A percentile compares a stretch with the other conserved stretches of the same genome.
Evolutionary conservation across 2,888 invertebrate species (phyloP).

Genomic region (Ptilodon capucinus): DNA sequence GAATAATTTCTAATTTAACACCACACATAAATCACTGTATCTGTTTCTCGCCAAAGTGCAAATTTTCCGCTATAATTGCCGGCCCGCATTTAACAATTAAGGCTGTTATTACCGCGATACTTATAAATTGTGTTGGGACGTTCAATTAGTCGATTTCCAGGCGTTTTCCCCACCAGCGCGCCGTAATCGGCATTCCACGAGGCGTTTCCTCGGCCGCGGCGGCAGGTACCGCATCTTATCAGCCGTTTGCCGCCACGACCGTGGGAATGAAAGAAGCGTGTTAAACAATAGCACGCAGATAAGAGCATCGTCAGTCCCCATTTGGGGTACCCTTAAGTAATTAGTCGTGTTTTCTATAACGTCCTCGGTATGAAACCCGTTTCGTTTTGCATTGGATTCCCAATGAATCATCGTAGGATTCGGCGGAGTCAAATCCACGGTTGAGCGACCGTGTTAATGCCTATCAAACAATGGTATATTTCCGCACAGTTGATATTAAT

Average conservation of each 20-base stretch:
- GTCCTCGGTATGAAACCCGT: constrained; percentile 17
- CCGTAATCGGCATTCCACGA: constrained; percentile 37
- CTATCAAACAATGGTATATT: constrained; percentile 19
- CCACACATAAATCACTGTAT: constrained; percentile 20
- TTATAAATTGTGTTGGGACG: constrained; percentile 28
- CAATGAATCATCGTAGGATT: constrained; percentile 31
- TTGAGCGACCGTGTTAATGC: constrained; percentile 31
- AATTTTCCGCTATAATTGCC: constrained; percentile 16
- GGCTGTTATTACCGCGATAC: constrained; percentile 17
- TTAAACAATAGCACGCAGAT: constrained; percentile 79
- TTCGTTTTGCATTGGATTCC: constrained; percentile 20
- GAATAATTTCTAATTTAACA: constrained; percentile 16
- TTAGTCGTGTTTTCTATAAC: constrained; percentile 65
- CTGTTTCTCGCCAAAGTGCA: constrained; percentile 3
- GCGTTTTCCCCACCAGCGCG: constrained; percentile 34
- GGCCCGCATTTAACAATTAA: constrained; percentile 23
- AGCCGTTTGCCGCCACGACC: constrained; percentile 59
- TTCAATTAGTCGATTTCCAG: constrained; percentile 35
- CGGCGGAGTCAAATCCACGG: constrained; percentile 20
- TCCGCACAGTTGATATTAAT: constrained; percentile 6
- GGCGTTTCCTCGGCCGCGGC: constrained; percentile 37
- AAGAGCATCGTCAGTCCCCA: constrained; percentile 72
- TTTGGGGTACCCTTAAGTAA: constrained; percentile 72
- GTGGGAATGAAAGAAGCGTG: constrained; percentile 80
- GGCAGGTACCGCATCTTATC: constrained; percentile 67